Evolutionary conservation across 2,113 vertebrate genomes (phyloP).

Genomic region (Zeus faber): DNA sequence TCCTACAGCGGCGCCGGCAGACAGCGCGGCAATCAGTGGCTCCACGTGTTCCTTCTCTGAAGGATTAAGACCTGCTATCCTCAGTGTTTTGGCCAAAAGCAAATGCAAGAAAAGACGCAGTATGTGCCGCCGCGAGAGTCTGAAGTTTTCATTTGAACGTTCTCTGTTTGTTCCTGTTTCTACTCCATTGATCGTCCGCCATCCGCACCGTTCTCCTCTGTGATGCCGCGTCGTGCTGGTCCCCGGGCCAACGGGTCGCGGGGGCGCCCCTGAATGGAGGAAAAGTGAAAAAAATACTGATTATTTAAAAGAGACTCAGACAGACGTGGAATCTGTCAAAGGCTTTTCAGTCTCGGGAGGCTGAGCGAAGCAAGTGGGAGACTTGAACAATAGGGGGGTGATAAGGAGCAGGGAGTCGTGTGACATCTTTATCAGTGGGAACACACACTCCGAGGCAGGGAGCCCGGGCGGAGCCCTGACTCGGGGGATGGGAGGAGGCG

Average conservation of each 20-base stretch:
- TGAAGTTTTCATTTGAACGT: too few species aligned
- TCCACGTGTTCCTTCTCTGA: neutral
- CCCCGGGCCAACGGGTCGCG: too few species aligned
- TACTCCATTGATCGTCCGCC: too few species aligned
- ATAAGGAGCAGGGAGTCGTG: slow-evolving; percentile 53
- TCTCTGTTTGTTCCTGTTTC: too few species aligned
- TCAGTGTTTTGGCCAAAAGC: too few species aligned
- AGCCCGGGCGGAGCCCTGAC: slow-evolving; percentile 8
- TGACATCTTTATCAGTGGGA: slow-evolving; percentile 66
- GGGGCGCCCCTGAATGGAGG: too few species aligned
- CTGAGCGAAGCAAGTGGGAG: slow-evolving; percentile 35
- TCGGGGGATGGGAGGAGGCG: slow-evolving; percentile 5
- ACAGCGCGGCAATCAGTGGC: neutral
- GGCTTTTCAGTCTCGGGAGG: slow-evolving; percentile 41
- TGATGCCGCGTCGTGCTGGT: too few species aligned
- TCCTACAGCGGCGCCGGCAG: slow-evolving; percentile 10
- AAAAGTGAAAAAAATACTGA: neutral
- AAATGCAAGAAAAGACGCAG: too few species aligned
- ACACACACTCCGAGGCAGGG: slow-evolving; percentile 41
- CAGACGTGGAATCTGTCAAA: slow-evolving; percentile 27
- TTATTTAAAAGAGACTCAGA: neutral
- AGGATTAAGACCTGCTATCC: too few species aligned
- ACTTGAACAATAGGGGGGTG: slow-evolving; percentile 44
- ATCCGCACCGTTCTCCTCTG: too few species aligned
- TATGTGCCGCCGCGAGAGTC: too few species aligned